Conservation (phyloP, 37 sponge, comb jelly and placozoan species). For the Dysidea cf. avara region DNA sequence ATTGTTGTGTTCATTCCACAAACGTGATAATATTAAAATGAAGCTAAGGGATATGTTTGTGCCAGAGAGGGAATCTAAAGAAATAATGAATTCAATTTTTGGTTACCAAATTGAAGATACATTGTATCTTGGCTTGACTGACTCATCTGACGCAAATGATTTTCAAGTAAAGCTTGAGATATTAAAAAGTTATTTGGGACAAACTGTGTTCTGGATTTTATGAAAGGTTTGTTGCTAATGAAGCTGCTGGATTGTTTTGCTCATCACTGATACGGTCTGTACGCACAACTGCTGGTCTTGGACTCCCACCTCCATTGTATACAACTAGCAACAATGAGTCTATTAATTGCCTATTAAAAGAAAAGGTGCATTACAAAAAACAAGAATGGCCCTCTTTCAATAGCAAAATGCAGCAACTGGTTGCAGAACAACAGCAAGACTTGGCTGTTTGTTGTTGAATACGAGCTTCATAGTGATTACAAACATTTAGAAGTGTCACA, state of each 20-base stretch:
- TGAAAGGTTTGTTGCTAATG: constrained; percentile 3
- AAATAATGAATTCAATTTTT: constrained; percentile 6
- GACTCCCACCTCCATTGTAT: neutral
- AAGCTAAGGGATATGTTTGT: neutral
- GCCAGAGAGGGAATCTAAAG: neutral
- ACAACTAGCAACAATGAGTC: constrained; percentile 1
- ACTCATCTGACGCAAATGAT: neutral
- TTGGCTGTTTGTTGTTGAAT: constrained; percentile 3
- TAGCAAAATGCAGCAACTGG: neutral
- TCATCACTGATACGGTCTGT: constrained; percentile 2
- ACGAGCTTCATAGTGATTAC: constrained; percentile 1
- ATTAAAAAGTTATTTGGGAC: too few relatives aligned
- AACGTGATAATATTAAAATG: neutral
- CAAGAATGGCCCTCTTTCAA: neutral
- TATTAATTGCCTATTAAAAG: neutral
- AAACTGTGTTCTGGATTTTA: neutral
- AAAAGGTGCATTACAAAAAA: neutral
- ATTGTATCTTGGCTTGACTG: neutral
- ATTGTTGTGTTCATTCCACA: neutral
- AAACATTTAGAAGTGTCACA: neutral
- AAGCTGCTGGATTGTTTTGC: neutral
- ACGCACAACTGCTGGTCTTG: neutral
- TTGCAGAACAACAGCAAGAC: neutral
- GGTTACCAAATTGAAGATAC: constrained; percentile 9
- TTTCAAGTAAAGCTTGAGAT: neutral